Conservation (phyloP, 2,113 vertebrate species). For the Rhinoderma darwinii region DNA sequence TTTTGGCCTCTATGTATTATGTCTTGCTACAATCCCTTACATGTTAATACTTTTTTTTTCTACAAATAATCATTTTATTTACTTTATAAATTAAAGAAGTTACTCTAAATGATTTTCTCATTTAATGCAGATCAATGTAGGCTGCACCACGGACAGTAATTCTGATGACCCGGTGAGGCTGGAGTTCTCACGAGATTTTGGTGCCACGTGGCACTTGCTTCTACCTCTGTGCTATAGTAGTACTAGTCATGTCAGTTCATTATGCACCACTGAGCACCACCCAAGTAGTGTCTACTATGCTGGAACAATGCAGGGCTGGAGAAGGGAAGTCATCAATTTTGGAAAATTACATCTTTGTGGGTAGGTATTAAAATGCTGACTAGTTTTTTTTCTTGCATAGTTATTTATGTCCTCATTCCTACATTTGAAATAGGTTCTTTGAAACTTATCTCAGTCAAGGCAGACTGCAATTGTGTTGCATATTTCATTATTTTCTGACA, state of each 20-base stretch:
- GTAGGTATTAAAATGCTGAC: constrained; percentile 72
- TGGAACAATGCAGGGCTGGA: constrained; percentile 93
- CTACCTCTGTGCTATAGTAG: constrained; percentile 93
- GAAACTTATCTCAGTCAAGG: neutral
- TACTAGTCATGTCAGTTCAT: constrained; percentile 83
- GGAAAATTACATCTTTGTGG: constrained; percentile 94
- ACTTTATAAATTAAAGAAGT: neutral
- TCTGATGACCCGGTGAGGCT: constrained; percentile 85
- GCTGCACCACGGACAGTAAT: constrained; percentile 92
- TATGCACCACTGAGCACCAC: constrained; percentile 95
- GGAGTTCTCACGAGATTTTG: constrained; percentile 95
- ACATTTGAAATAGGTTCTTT: neutral
- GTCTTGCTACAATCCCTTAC: neutral
- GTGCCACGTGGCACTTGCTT: constrained; percentile 94
- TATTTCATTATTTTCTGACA: neutral
- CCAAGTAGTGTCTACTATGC: constrained; percentile 93
- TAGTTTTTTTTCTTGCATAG: neutral
- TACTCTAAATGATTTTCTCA: constrained; percentile 24
- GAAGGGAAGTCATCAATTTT: constrained; percentile 91
- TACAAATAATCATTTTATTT: neutral
- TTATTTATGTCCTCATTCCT: neutral
- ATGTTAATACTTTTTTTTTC: neutral
- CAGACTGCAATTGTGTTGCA: neutral
- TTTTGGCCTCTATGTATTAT: too few relatives aligned
- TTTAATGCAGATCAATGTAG: constrained; percentile 87